Conservation (phyloP, 2,888 invertebrate genomes). For the Melanchra persicariae region DNA sequence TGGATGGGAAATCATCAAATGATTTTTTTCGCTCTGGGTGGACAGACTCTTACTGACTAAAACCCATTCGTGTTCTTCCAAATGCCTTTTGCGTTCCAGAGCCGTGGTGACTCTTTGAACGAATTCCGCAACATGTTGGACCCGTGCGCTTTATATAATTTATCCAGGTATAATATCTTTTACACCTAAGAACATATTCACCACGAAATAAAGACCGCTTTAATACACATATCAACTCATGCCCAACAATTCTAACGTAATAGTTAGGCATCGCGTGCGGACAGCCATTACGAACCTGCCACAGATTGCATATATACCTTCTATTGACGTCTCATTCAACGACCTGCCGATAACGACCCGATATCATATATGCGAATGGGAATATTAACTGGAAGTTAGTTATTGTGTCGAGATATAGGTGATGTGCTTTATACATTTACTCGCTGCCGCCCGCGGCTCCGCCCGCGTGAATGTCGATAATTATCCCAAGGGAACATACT, state of each 20-base stretch:
- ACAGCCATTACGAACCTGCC: conserved; percentile 60
- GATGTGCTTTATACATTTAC: not conserved
- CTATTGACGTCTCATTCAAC: conserved; percentile 66
- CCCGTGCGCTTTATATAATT: not conserved
- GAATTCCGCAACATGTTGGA: too few species aligned
- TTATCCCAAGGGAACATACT: too few species aligned
- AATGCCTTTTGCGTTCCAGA: too few species aligned
- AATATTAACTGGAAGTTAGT: conserved; percentile 30
- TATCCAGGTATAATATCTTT: not conserved
- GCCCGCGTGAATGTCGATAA: too few species aligned
- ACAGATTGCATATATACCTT: conserved; percentile 49
- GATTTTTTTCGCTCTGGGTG: too few species aligned
- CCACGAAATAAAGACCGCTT: not conserved
- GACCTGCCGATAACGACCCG: conserved; percentile 49
- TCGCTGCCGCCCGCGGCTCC: too few species aligned
- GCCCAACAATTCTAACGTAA: conserved; percentile 49
- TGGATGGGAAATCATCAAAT: too few species aligned
- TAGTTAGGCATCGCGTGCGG: conserved; percentile 64
- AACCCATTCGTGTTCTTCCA: too few species aligned
- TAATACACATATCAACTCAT: conserved; percentile 38
- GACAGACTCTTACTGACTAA: too few species aligned
- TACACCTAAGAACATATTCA: not conserved
- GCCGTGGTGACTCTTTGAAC: too few species aligned
- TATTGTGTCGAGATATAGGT: conserved; percentile 26
- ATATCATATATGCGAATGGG: conserved; percentile 46